Conservation (phyloP, 2,888 invertebrate genomes). For the Oxycera nigricornis region DNA sequence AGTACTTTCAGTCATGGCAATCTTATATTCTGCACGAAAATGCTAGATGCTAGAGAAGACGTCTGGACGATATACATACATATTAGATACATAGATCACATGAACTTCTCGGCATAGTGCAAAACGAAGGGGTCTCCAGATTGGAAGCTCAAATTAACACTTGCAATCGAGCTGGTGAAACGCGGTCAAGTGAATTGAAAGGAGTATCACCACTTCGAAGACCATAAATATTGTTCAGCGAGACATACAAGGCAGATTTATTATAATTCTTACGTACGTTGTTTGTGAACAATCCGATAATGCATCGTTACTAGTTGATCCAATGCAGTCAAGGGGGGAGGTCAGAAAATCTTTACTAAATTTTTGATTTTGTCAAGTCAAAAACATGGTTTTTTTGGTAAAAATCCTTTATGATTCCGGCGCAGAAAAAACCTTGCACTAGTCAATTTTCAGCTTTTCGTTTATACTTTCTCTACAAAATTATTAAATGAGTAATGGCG, state of each 20-base stretch:
- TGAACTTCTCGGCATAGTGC: neutral
- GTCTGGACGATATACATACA: neutral
- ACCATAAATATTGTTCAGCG: neutral
- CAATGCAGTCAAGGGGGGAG: too few species aligned
- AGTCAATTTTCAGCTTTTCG: too few species aligned
- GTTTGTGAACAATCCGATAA: too few species aligned
- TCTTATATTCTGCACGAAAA: neutral
- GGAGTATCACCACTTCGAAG: neutral
- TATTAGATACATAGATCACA: neutral
- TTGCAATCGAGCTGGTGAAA: neutral
- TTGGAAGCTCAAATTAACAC: neutral
- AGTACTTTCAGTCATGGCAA: neutral
- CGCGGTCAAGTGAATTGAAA: conserved; percentile 4
- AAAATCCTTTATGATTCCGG: too few species aligned
- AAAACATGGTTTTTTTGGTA: too few species aligned
- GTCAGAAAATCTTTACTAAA: too few species aligned
- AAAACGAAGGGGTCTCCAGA: neutral
- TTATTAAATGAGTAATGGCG: too few species aligned
- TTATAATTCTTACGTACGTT: conserved; percentile 1
- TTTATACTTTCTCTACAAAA: too few species aligned
- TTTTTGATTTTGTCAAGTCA: too few species aligned
- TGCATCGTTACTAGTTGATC: too few species aligned
- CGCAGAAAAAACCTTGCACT: too few species aligned
- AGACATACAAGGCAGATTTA: neutral
- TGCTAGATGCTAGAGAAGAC: neutral